Evolutionary conservation across 2,113 vertebrate genomes (phyloP).

Genomic region (Chauna torquata): DNA sequence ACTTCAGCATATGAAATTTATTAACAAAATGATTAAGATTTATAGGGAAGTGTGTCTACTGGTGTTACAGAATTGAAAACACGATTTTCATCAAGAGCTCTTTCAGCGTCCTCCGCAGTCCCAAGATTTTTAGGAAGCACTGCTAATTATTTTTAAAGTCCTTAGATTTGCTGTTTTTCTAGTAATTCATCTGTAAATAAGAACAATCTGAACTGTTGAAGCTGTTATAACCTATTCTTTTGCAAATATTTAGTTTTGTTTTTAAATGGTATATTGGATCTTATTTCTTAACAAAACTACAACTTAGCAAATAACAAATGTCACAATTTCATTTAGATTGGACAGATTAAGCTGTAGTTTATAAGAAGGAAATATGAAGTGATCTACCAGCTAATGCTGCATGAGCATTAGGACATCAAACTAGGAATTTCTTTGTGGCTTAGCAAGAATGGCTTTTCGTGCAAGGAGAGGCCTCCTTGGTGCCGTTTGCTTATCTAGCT

Average conservation of each 20-base stretch:
- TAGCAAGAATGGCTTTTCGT: neutral
- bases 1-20: neutral
- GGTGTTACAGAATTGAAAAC: neutral
- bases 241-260: neutral
- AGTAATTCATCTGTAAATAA: neutral
- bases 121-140: neutral
- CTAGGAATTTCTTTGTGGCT: neutral
- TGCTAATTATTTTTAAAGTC: constrained; percentile 4
- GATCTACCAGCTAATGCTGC: neutral
- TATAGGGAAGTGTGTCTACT: neutral
- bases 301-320: neutral
- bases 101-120: neutral
- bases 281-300: neutral
- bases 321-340: neutral
- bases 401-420: neutral
- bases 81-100: neutral
- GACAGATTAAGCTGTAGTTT: neutral
- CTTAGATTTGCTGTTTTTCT: neutral
- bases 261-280: neutral
- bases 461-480: neutral
- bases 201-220: neutral
- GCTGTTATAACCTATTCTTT: neutral
- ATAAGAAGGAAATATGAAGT: neutral
- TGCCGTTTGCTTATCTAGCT: neutral
- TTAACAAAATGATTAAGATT: neutral